Evolutionary conservation across 1,140 invertebrate genomes (phyloP).

Genomic region (Pseudachorutes palmiensis): DNA sequence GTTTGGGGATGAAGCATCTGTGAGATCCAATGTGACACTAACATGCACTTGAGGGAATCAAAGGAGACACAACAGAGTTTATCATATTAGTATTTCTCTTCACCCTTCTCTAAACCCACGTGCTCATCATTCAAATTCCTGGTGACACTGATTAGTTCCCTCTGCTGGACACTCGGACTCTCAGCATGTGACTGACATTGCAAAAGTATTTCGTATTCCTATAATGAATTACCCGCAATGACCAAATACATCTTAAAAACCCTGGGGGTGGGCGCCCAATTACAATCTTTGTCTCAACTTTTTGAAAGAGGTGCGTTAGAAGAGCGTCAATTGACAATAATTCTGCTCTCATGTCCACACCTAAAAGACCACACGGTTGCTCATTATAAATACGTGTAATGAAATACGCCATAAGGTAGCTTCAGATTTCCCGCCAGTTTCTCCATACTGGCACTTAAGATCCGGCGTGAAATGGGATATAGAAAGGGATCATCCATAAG

Average conservation of each 20-base stretch:
- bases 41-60: not conserved
- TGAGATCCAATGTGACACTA: not conserved
- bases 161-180: not conserved
- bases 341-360: too few species aligned
- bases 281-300: too few species aligned
- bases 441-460: not conserved
- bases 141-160: slow-evolving; percentile 10
- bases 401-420: not conserved
- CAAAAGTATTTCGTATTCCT: not conserved
- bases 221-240: not conserved
- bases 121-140: slow-evolving; percentile 1
- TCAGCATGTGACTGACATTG: not conserved
- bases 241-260: not conserved
- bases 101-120: not conserved
- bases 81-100: too few species aligned
- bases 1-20: not conserved
- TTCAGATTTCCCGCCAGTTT: not conserved
- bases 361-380: too few species aligned
- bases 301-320: too few species aligned
- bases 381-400: not conserved
- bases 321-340: too few species aligned
- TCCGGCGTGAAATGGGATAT: not conserved
- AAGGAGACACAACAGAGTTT: too few species aligned
- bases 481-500: not conserved
- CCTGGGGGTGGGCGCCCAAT: too few species aligned